phyloP scores from a whole-genome alignment of 2,113 vertebrate species.

The Leptobrachium ailaonicum region DNA sequence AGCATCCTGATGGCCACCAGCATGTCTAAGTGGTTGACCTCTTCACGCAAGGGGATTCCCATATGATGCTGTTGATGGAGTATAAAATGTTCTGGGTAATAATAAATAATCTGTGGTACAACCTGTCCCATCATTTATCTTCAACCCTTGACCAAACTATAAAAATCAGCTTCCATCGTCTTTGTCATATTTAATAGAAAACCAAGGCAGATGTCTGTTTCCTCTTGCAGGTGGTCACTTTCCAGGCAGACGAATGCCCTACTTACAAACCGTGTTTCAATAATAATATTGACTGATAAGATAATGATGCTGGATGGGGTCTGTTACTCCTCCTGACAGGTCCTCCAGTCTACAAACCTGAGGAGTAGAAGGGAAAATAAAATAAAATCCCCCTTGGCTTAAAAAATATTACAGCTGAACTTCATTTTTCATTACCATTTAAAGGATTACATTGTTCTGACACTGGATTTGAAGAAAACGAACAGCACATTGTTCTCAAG shows the following conservation, averaged over 20 bases:
- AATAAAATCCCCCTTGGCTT: background rate
- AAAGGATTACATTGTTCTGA: conserved; percentile 19
- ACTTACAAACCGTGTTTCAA: background rate
- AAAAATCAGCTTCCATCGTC: background rate
- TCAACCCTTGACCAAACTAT: background rate
- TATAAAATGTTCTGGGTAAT: no score
- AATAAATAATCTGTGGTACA: no score
- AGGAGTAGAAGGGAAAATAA: background rate
- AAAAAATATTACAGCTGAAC: conserved; percentile 17
- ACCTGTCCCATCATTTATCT: no score
- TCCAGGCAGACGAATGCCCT: background rate
- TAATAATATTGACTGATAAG: background rate
- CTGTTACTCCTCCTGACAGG: background rate
- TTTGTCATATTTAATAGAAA: background rate
- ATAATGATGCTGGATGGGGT: background rate
- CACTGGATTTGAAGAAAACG: conserved; percentile 20
- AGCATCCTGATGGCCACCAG: no score
- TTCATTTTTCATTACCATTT: conserved; percentile 22
- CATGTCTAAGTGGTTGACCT: no score
- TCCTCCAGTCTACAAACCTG: background rate
- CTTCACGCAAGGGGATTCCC: no score
- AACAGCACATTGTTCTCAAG: conserved; percentile 7
- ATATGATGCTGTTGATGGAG: no score
- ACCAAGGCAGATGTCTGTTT: background rate
- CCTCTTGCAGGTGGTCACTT: background rate